A percentile compares a stretch with the other conserved stretches of the same genome.
Conservation (phyloP, 2,797 vertebrate genomes). For the Centroberyx gerrardi region DNA sequence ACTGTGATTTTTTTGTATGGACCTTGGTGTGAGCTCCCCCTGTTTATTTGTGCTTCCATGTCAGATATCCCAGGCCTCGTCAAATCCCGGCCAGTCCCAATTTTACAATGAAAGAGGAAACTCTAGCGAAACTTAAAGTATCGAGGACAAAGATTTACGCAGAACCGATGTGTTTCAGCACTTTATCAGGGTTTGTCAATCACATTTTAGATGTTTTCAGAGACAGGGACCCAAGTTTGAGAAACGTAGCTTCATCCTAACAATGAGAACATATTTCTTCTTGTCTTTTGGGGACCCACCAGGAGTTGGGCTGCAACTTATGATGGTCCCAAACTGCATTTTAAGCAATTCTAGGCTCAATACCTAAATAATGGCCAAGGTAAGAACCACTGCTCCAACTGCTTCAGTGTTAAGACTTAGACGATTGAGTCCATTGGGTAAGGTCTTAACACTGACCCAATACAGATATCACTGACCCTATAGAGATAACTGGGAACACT, state of each 20-base stretch:
- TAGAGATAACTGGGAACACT: slow-evolving; percentile 34
- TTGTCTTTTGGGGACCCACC: slow-evolving; percentile 21
- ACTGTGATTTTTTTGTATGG: slow-evolving; percentile 62
- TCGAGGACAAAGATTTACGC: background rate
- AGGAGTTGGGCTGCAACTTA: background rate
- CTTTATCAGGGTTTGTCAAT: background rate
- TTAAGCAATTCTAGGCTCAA: background rate
- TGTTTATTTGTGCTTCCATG: slow-evolving; percentile 64
- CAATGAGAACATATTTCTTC: background rate
- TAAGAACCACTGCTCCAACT: background rate
- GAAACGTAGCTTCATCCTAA: background rate
- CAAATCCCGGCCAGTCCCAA: background rate
- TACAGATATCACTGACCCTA: background rate
- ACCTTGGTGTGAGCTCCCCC: slow-evolving; percentile 48
- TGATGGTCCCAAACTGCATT: background rate
- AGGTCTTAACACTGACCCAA: background rate
- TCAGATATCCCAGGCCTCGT: slow-evolving; percentile 67
- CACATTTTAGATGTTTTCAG: background rate
- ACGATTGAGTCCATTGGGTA: slow-evolving; percentile 5
- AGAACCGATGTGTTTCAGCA: slow-evolving; percentile 3
- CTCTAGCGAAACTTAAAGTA: background rate
- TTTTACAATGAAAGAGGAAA: background rate
- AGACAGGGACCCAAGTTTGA: no score
- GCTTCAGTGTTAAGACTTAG: background rate
- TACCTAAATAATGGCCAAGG: background rate